A percentile compares a stretch with the other conserved stretches of the same genome.
phyloP scores from a whole-genome alignment of 2,797 vertebrate species.

The Lepilemur septentrionalis region DNA sequence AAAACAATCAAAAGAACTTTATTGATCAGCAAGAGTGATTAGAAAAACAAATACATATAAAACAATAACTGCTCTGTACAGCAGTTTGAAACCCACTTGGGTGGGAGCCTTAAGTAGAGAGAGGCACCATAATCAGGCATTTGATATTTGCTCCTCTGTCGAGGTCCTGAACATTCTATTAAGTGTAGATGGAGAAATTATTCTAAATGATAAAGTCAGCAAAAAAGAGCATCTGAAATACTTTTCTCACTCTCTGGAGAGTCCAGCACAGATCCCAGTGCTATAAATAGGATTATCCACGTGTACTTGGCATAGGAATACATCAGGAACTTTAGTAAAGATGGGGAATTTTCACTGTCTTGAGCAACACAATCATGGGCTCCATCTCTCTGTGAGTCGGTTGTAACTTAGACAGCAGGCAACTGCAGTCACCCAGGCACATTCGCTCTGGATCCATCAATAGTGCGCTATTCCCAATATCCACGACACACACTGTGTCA shows the following conservation, averaged over 20 bases:
- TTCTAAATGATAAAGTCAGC: conserved; percentile 5
- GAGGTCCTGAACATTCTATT: neutral
- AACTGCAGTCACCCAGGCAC: neutral
- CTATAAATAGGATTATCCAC: conserved; percentile 10
- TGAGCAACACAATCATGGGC: neutral
- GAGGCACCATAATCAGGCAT: neutral
- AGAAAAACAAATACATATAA: neutral
- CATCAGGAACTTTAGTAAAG: neutral
- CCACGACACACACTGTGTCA: neutral
- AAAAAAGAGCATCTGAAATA: conserved; percentile 34
- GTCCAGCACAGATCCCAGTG: neutral
- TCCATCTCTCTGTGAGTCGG: neutral
- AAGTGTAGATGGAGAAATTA: conserved; percentile 16
- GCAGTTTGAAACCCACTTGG: neutral
- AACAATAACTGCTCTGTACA: neutral
- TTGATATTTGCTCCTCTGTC: neutral
- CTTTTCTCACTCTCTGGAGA: conserved; percentile 53
- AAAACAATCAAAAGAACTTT: neutral
- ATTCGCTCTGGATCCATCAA: neutral
- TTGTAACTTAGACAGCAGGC: neutral
- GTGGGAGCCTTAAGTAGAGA: neutral
- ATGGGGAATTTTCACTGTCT: neutral
- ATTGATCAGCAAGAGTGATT: neutral
- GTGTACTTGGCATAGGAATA: neutral
- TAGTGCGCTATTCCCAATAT: neutral